Conservation (phyloP, 2,888 invertebrate species). For the Bibio marci region DNA sequence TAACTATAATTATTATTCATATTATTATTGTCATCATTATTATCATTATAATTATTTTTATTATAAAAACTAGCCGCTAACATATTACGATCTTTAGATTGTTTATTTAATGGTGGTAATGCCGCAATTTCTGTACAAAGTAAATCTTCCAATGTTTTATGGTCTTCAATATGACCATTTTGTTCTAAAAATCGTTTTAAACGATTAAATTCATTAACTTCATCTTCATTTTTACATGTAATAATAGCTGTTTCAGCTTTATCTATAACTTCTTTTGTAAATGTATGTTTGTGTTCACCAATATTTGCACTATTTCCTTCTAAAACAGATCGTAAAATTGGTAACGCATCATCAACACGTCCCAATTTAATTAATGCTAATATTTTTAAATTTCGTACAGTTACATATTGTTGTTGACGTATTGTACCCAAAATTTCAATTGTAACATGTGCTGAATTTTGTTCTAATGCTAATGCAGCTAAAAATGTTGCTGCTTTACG, state of each 20-base stretch:
- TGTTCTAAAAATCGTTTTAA: constrained; percentile 36
- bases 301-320: constrained; percentile 34
- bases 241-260: constrained; percentile 32
- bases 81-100: constrained; percentile 5
- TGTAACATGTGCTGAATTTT: constrained; percentile 46
- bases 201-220: constrained; percentile 35
- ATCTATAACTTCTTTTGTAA: constrained; percentile 42
- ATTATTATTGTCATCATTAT: neutral
- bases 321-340: constrained; percentile 37
- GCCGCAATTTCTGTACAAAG: constrained; percentile 9
- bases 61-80: constrained; percentile 7
- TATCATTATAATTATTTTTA: constrained; percentile 1
- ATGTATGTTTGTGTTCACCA: constrained; percentile 32
- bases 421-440: constrained; percentile 42
- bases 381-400: constrained; percentile 51
- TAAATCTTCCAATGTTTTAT: constrained; percentile 9
- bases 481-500: constrained; percentile 45
- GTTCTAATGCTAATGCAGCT: constrained; percentile 47
- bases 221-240: constrained; percentile 32
- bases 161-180: constrained; percentile 9
- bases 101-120: constrained; percentile 3
- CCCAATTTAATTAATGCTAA: constrained; percentile 40
- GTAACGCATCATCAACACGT: constrained; percentile 44
- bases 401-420: constrained; percentile 42
- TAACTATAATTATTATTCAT: neutral